Conservation (phyloP, 2,113 vertebrate genomes). For the Nothobranchius kuhntae region DNA sequence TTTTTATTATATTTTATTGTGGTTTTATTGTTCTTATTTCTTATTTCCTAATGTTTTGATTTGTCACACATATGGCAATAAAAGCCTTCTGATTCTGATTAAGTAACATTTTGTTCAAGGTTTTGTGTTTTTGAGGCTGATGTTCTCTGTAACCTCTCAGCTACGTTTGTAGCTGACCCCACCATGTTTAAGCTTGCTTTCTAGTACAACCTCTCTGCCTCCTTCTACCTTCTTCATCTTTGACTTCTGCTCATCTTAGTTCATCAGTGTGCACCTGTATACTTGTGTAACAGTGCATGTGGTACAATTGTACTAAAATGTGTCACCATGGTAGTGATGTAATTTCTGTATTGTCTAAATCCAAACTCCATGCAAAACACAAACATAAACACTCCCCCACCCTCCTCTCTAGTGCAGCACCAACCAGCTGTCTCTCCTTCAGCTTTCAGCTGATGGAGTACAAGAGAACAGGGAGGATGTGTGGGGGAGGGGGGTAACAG, state of each 20-base stretch:
- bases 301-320: not conserved
- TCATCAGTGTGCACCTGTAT: not conserved
- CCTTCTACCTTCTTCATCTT: no score
- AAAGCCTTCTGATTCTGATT: no score
- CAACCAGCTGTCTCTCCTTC: conserved; percentile 74
- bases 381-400: conserved; percentile 40
- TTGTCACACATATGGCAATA: no score
- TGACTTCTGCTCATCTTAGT: not conserved
- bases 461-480: conserved; percentile 13
- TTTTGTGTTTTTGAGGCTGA: no score
- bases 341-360: conserved; percentile 31
- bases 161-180: conserved; percentile 27
- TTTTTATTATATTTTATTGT: no score
- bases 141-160: no score
- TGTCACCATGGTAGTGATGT: conserved; percentile 45
- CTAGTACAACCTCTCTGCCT: no score
- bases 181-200: not conserved
- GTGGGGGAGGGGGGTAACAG: conserved; percentile 53
- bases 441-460: conserved; percentile 74
- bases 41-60: no score
- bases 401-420: conserved; percentile 49
- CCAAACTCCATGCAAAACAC: conserved; percentile 24
- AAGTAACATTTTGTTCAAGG: no score
- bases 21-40: no score
- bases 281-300: not conserved